These are phyloP conservation scores for Dromococcyx pavoninus DNA, from an alignment of 2,797 vertebrate species.

Conservation along the genomic window DNA sequence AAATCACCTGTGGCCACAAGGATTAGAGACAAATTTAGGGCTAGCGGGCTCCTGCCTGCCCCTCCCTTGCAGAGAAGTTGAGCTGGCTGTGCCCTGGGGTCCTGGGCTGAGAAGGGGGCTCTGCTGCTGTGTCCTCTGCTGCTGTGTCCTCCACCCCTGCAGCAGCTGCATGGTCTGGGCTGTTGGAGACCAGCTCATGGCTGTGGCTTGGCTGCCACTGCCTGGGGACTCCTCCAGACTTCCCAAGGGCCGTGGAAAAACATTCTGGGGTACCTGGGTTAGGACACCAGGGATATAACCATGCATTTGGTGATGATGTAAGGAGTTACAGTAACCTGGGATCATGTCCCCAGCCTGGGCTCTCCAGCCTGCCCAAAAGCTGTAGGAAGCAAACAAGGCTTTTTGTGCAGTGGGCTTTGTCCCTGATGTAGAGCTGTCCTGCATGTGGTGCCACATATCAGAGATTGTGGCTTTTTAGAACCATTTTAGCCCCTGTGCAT, in stretches of 20 bases:
- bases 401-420: not conserved
- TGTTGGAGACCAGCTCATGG: too few relatives aligned
- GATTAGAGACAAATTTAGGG: not conserved
- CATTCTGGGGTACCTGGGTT: not conserved
- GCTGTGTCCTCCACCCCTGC: not conserved
- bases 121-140: not conserved
- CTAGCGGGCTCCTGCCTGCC: not conserved
- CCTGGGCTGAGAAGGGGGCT: not conserved
- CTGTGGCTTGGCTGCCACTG: not conserved
- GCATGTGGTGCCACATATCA: rapidly evolving
- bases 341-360: not conserved
- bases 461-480: not conserved
- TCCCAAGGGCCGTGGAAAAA: rapidly evolving
- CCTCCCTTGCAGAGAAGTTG: not conserved
- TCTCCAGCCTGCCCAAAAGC: not conserved
- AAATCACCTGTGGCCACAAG: rapidly evolving
- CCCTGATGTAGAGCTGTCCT: not conserved
- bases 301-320: not conserved
- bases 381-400: not conserved
- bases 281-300: not conserved
- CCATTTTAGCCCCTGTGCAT: rapidly evolving
- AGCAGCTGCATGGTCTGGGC: not conserved
- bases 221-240: not conserved
- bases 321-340: not conserved
- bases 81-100: not conserved